Evolutionary conservation across 2,888 invertebrate genomes (phyloP), one percentile per base, ranked within the genome.

Genomic region (Drosophila kanekoi): DNA sequence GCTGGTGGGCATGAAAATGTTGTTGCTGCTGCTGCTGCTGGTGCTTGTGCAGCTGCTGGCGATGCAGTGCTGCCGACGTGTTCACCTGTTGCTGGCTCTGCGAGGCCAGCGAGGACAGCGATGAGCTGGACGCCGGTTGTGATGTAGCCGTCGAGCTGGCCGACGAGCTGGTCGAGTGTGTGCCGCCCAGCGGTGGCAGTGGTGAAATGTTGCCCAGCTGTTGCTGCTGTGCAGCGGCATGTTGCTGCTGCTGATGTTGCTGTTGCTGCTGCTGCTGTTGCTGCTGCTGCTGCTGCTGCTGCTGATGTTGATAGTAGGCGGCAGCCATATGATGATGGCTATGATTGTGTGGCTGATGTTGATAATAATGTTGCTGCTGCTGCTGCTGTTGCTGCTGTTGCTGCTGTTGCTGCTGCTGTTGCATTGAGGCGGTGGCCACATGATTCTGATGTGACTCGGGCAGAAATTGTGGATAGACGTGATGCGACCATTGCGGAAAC

Each of bases 401-500:
- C 85, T 93, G 93, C 83, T 93, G 89, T n/a, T 88, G 93, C 47
- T 87, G 83, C 13, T 87, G 87, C 43, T 88, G 86, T 41, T 89
- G 87, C 49, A 79, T 74, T 93, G 80, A 89, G 92, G 92, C 90
- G 93, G 93, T 89, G 85, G 93, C 90, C 92, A 92, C 92, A 87
- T 95, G 94, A 92, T 94, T 95, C 89, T 96, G 96, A 94, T 97
- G 97, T 93, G 96, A 96, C 93, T 96, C 97, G 91, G 97, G 97
- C 93, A 97, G 95, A 94, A 97, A 97, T 94, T 97, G 97, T 89
- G 97, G 97, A 93, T 97, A 97, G 91, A 97, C 97, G 94, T 97
- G 97, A 94, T 97, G 97, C 89, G 97, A 97, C 97, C 97, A 97
- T 94, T 97, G 97, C 87, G 97, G 97, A 93, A 97, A 97, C 93